phyloP scores from a whole-genome alignment of 2,888 invertebrate species.

The Asteroscopus sphinx region DNA sequence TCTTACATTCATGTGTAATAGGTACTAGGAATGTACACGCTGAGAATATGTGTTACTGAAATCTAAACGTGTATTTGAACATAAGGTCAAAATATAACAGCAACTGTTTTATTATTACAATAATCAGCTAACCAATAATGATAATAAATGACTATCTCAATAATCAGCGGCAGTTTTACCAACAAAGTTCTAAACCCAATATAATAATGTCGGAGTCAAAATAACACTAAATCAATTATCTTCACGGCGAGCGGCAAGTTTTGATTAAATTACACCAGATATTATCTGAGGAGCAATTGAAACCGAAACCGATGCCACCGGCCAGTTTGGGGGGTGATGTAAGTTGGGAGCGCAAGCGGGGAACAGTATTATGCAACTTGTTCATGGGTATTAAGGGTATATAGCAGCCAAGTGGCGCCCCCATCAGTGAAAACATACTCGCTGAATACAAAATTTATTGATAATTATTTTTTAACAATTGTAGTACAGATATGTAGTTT shows the following conservation, averaged over 20 bases:
- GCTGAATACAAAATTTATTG: no score
- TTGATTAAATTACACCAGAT: slow-evolving; percentile 62
- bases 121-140: background rate
- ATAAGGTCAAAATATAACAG: background rate
- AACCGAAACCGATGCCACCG: slow-evolving; percentile 37
- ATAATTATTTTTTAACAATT: no score
- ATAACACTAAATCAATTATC: slow-evolving; percentile 56
- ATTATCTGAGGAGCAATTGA: slow-evolving; percentile 59
- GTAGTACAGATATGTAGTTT: no score
- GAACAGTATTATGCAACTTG: background rate
- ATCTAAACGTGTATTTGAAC: no score
- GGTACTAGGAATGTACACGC: no score
- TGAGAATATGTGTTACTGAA: no score
- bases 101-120: background rate
- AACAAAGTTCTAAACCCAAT: slow-evolving; percentile 25
- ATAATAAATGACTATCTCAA: slow-evolving; percentile 6
- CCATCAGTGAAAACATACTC: no score
- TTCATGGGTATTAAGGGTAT: no score
- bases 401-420: no score
- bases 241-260: slow-evolving; percentile 48
- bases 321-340: background rate
- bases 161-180: slow-evolving; percentile 16
- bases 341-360: background rate
- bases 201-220: slow-evolving; percentile 52
- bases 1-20: no score